Evolutionary conservation across 1,140 invertebrate genomes (phyloP).

Genomic region (Phymorhynchus buccinoides): DNA sequence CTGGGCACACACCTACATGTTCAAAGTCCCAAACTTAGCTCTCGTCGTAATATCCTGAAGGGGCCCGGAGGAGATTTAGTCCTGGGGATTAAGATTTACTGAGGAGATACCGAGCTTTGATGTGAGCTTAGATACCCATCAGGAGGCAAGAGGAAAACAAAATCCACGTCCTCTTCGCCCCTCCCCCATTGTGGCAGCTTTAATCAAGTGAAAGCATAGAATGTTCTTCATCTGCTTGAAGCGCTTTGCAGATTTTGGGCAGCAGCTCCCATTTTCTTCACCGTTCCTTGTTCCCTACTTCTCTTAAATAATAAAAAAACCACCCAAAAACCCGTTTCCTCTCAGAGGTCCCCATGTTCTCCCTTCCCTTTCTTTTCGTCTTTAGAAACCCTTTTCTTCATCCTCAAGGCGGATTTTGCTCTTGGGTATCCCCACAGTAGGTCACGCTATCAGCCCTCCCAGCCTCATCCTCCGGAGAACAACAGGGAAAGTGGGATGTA

Average conservation of each 20-base stretch:
- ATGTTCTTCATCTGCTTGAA: slow-evolving; percentile 11
- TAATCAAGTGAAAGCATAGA: slow-evolving; percentile 28
- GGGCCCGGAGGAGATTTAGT: background rate
- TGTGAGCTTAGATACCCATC: slow-evolving; percentile 22
- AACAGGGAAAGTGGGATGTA: slow-evolving; percentile 29
- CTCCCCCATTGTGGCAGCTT: background rate
- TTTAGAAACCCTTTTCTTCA: background rate
- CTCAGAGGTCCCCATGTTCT: background rate
- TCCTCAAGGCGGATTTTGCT: slow-evolving; percentile 24
- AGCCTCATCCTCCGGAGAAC: background rate
- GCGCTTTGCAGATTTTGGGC: slow-evolving; percentile 12
- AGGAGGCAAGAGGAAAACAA: background rate
- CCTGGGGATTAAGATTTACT: slow-evolving; percentile 7
- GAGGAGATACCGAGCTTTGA: slow-evolving; percentile 13
- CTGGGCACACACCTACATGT: background rate
- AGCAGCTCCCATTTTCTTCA: background rate
- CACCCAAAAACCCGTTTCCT: background rate
- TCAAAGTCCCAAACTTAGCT: background rate
- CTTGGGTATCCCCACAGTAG: slow-evolving; percentile 4
- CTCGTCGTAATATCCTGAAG: background rate
- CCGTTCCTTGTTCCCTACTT: background rate
- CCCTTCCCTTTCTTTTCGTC: background rate
- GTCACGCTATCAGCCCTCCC: slow-evolving; percentile 22
- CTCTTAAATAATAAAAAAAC: too few relatives aligned
- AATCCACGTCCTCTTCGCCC: background rate